Percentiles rank a stretch among this genome's conserved stretches.
Conservation (phyloP, 2,113 vertebrate genomes). For the Reinhardtius hippoglossoides region DNA sequence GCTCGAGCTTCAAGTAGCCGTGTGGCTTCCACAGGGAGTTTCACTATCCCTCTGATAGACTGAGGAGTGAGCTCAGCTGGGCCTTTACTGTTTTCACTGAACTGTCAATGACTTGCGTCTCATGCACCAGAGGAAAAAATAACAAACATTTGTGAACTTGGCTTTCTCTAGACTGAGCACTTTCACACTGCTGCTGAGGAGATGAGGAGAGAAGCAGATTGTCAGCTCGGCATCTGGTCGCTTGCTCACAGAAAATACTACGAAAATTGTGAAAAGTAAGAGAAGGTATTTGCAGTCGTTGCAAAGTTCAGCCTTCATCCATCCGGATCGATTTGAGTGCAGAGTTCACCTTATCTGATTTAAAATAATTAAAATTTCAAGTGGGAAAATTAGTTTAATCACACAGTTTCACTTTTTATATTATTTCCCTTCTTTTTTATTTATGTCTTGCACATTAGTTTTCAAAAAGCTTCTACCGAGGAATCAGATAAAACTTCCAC, state of each 20-base stretch:
- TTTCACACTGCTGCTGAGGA: neutral
- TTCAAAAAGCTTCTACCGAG: neutral
- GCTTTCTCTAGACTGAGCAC: neutral
- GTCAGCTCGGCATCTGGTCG: too few species aligned
- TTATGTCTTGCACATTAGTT: neutral
- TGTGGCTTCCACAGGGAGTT: constrained; percentile 6
- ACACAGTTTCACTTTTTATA: neutral
- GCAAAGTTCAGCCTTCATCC: too few species aligned
- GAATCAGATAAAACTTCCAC: neutral
- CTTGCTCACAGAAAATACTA: too few species aligned
- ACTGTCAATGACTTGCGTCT: neutral
- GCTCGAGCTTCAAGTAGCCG: neutral
- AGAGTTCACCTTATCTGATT: too few species aligned
- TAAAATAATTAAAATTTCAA: neutral
- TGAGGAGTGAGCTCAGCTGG: constrained; percentile 15
- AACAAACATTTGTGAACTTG: neutral
- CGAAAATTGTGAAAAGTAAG: too few species aligned
- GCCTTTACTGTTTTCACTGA: neutral
- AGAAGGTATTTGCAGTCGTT: too few species aligned
- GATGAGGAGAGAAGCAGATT: neutral
- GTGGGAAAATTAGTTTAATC: too few species aligned
- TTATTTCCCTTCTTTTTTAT: too few species aligned
- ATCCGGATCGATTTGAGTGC: too few species aligned
- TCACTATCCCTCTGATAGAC: neutral
- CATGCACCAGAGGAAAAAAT: neutral